Evolutionary conservation across 2,888 invertebrate species (phyloP), one percentile per base, ranked within the genome.

Genomic region (Cryptosula pallasiana): DNA sequence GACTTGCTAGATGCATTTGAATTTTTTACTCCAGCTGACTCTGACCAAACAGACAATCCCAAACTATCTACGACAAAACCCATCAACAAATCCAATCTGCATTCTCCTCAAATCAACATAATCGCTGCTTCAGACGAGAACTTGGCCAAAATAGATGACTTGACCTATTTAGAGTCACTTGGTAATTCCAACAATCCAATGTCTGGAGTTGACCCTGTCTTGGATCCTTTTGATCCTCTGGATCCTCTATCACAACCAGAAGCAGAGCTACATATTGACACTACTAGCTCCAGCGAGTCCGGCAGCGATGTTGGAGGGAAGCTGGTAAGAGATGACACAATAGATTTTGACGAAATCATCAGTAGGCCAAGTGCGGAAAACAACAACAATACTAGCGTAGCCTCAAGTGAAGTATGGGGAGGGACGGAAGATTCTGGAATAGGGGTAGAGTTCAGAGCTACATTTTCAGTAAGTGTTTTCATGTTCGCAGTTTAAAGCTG

Each of bases 391-490:
- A 16, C 5, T 5, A 27, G 13, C n/a, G 13, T 25, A 27, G 13
- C 27, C 13, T 63, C 63, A 5, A 63, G 63, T 63, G 63, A 63
- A 32, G 63, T 63, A 5, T 63, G 63, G 63, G 63, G 29, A 29
- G 63, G 63, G 13, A 63, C 63, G 27, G 32, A 63, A 2, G 63
- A 63, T 32, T 63, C 63, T 13, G 63, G 63, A 13, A 63, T 63
- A 5, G 63, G 63, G 2, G 63, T 63, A 13, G 63, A 63, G n/a
- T 63, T 63, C 32, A 63, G 32, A 63, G 63, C 63, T 13, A 63
- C 63, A 9, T 63, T 63, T 34, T 63, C 63, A 25, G 63, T 63
- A 63, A 63, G 63, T n/a, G n/a, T n/a, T n/a, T n/a, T n/a, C n/a
- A n/a, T n/a, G n/a, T n/a, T n/a, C n/a, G n/a, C n/a, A n/a, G n/a